phyloP scores from a whole-genome alignment of 2,888 invertebrate species.

The Blomia tropicalis region DNA sequence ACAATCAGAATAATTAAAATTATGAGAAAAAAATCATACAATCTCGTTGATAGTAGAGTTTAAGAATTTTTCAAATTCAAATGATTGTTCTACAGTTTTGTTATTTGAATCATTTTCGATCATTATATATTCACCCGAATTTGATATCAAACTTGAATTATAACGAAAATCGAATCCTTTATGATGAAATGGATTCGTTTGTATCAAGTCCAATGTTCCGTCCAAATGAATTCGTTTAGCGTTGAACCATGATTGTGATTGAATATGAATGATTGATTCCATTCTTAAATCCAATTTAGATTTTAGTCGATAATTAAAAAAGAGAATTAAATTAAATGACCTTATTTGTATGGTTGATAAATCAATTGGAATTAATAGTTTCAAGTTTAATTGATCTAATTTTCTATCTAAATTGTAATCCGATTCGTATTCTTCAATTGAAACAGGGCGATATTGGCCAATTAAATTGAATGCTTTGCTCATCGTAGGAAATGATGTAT shows the following conservation, averaged over 20 bases:
- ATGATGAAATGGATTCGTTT: slow-evolving; percentile 15
- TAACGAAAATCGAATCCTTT: neutral
- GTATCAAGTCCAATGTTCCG: slow-evolving; percentile 15
- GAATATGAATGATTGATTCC: slow-evolving; percentile 17
- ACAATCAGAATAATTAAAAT: neutral
- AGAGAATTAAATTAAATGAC: slow-evolving; percentile 17
- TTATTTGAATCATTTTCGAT: neutral
- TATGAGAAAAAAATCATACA: neutral
- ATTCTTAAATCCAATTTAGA: slow-evolving; percentile 18
- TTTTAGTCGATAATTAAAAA: slow-evolving; percentile 17
- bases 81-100: neutral
- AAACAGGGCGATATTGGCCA: neutral
- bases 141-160: slow-evolving; percentile 1
- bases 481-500: neutral
- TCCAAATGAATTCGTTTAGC: neutral
- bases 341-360: neutral
- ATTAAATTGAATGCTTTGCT: neutral
- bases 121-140: neutral
- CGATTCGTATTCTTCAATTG: slow-evolving; percentile 12
- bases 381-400: slow-evolving; percentile 21
- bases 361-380: slow-evolving; percentile 16
- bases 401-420: slow-evolving; percentile 18
- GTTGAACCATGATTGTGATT: neutral
- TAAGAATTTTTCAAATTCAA: slow-evolving; percentile 1
- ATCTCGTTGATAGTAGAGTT: neutral